Evolutionary conservation across 2,888 invertebrate genomes (phyloP).

Genomic region (Metallyticus violacea): DNA sequence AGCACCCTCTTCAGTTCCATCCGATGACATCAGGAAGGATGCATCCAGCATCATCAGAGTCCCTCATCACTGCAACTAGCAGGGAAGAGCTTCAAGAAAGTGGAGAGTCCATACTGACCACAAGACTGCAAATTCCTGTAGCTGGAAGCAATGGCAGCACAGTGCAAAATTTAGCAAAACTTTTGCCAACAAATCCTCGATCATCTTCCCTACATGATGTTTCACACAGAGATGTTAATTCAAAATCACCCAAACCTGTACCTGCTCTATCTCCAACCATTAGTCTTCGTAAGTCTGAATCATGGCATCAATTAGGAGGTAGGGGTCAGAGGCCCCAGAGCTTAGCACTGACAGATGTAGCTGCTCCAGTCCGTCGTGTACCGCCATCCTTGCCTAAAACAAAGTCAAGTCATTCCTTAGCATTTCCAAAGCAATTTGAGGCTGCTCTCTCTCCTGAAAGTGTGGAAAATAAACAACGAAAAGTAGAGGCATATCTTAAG

Average conservation of each 20-base stretch:
- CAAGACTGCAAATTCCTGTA: slow-evolving; percentile 48
- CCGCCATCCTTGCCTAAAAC: slow-evolving; percentile 52
- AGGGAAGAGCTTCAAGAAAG: slow-evolving; percentile 37
- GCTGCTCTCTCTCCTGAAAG: slow-evolving; percentile 69
- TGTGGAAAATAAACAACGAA: slow-evolving; percentile 65
- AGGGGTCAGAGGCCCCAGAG: slow-evolving; percentile 40
- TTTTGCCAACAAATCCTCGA: neutral
- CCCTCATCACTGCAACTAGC: slow-evolving; percentile 30
- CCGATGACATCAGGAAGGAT: slow-evolving; percentile 1
- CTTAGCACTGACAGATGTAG: slow-evolving; percentile 36
- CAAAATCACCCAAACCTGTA: slow-evolving; percentile 36
- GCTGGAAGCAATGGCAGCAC: slow-evolving; percentile 23
- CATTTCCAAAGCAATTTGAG: slow-evolving; percentile 76
- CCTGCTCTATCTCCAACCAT: slow-evolving; percentile 23
- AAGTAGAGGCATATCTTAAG: slow-evolving; percentile 69
- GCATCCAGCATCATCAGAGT: slow-evolving; percentile 32
- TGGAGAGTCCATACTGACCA: slow-evolving; percentile 48
- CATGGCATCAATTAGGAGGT: slow-evolving; percentile 48
- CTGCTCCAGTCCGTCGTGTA: slow-evolving; percentile 27
- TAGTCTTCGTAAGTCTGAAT: slow-evolving; percentile 27
- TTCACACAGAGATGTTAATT: neutral
- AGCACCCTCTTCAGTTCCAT: neutral
- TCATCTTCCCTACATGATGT: slow-evolving; percentile 17
- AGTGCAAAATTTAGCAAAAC: neutral
- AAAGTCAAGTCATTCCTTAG: slow-evolving; percentile 72